Evolutionary conservation across 2,888 invertebrate genomes (phyloP).

Genomic region (Hydroisotoma schaefferi): DNA sequence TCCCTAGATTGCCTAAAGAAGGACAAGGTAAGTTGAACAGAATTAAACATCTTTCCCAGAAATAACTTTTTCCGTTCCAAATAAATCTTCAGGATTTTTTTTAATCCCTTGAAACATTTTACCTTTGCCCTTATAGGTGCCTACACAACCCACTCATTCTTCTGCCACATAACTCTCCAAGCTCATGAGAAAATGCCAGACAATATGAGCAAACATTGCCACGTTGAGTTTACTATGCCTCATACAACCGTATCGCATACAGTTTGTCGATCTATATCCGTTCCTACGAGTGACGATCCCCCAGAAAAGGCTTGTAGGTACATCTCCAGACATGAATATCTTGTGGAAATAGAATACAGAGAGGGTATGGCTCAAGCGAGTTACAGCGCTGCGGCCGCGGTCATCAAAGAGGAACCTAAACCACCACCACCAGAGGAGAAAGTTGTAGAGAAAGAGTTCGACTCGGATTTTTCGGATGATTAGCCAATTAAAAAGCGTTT

Average conservation of each 20-base stretch:
- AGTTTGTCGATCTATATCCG: conserved; percentile 88
- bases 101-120: too few relatives aligned
- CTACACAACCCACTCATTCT: conserved; percentile 94
- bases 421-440: conserved; percentile 21
- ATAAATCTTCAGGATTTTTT: neutral
- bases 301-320: conserved; percentile 98
- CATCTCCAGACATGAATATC: conserved; percentile 92
- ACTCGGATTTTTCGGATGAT: conserved; percentile 48
- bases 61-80: neutral
- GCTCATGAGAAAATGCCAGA: conserved; percentile 97
- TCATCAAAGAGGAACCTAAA: conserved; percentile 29
- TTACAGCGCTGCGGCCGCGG: conserved; percentile 43
- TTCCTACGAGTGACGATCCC: conserved; percentile 74
- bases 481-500: conserved; percentile 3
- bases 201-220: conserved; percentile 78
- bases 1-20: conserved; percentile 94
- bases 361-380: conserved; percentile 43
- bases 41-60: neutral
- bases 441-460: conserved; percentile 32
- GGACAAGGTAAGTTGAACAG: conserved; percentile 74
- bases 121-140: conserved; percentile 81
- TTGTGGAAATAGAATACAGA: conserved; percentile 73
- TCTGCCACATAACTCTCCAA: conserved; percentile 89
- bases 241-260: conserved; percentile 91
- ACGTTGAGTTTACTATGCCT: conserved; percentile 98